Percentiles rank a stretch among this genome's conserved stretches.
phyloP scores from a whole-genome alignment of 92 coral and sea anemone genomes.

The Parazoanthus darwini region DNA sequence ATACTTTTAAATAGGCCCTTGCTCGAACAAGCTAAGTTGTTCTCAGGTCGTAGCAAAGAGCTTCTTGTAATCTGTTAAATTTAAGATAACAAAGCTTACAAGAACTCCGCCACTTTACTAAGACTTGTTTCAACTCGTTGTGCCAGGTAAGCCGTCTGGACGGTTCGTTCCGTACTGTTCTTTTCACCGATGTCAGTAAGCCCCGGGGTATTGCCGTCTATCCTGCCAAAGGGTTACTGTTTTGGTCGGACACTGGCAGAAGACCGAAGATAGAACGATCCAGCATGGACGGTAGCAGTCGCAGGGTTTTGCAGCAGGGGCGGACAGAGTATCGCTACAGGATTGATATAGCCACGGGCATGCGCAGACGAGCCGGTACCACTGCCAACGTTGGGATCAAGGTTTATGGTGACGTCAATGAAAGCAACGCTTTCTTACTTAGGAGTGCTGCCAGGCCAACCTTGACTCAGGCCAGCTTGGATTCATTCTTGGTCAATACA shows the following conservation, averaged over 20 bases:
- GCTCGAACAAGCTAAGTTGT: background rate
- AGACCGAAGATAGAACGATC: constrained; percentile 68
- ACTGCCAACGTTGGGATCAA: constrained; percentile 89
- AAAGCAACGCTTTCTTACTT: constrained; percentile 80
- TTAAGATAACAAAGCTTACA: background rate
- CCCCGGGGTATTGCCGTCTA: constrained; percentile 88
- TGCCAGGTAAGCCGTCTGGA: constrained; percentile 87
- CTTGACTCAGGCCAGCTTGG: constrained; percentile 69
- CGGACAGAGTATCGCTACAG: constrained; percentile 66
- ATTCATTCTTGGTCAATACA: constrained; percentile 81
- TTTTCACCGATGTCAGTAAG: constrained; percentile 62
- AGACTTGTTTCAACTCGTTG: background rate
- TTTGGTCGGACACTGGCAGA: constrained; percentile 83
- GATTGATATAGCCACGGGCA: constrained; percentile 81
- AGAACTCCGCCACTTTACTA: background rate
- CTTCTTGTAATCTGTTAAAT: too few relatives aligned
- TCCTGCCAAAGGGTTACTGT: constrained; percentile 85
- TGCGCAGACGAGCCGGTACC: constrained; percentile 92
- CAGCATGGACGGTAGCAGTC: constrained; percentile 80
- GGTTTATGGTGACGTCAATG: constrained; percentile 79
- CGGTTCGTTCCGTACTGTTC: constrained; percentile 74
- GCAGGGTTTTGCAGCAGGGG: constrained; percentile 53
- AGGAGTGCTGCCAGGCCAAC: constrained; percentile 52
- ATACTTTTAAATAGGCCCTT: background rate
- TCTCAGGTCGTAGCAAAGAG: too few relatives aligned